phyloP scores from a whole-genome alignment of 2,797 vertebrate species.

The Dermochelys coriacea region DNA sequence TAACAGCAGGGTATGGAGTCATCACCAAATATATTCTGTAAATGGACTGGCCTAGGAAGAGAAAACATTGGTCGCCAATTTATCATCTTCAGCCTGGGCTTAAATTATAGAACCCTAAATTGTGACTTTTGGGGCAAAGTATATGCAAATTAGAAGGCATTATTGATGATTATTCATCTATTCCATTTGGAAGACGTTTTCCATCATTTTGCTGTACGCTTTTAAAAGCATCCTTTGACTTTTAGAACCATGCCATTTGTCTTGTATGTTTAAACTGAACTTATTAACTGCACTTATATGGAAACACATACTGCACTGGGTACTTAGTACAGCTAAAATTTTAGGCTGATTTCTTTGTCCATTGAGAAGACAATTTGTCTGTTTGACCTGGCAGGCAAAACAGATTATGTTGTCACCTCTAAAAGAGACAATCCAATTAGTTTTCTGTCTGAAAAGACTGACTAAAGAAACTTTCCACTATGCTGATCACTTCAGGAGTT shows the following conservation, averaged over 20 bases:
- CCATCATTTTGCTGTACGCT: neutral
- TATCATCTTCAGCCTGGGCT: neutral
- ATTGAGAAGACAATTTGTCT: neutral
- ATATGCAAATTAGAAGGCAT: neutral
- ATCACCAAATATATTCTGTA: neutral
- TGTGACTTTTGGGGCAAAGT: neutral
- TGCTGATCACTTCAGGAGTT: neutral
- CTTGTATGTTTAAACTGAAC: neutral
- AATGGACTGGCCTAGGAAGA: neutral
- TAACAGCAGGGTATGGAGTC: neutral
- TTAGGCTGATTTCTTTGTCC: neutral
- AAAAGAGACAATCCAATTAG: neutral
- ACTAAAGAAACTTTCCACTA: neutral
- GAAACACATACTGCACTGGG: neutral
- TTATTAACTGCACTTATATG: neutral
- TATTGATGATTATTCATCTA: neutral
- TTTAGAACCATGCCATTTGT: neutral
- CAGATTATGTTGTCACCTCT: neutral
- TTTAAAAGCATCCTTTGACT: neutral
- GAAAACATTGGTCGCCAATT: neutral
- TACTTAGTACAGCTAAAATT: neutral
- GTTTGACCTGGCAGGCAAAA: neutral
- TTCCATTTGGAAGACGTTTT: neutral
- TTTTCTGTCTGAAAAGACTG: neutral
- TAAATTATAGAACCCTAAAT: neutral